Base-by-base conservation (phyloP, 2,888 invertebrate species). In the Pasiphila rectangulata region DNA sequence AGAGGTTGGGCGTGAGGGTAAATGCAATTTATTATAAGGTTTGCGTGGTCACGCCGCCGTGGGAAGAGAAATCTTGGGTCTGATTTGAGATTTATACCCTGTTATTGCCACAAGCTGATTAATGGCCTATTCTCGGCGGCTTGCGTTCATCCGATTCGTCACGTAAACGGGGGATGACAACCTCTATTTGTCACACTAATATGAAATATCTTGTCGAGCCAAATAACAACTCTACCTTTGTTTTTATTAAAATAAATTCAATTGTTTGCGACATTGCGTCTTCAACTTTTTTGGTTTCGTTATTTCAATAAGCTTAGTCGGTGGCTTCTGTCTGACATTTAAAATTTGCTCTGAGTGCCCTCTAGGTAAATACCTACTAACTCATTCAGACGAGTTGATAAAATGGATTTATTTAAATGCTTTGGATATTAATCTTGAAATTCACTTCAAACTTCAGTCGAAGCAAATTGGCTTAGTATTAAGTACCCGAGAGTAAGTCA, bases 11-110 rank as follows among this genome's bases (percentile, higher is more conserved):
- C 50, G 51, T 54, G 56, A 49, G 50, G 57, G 51, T 56, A 57
- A 63, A 65, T 66, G 62, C 64, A 69, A 73, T 74, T 73, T 70
- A 67, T 70, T 62, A 62, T 63, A 62, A 63, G 61, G 64, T 67
- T 63, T 59, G 53, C 46, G 58, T 45, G 58, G 67, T 69, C 64
- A 60, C 59, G 63, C 51, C 59, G 63, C 51, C 51, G 38, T 58
- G 47, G 51, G 53, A 44, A 35, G 56, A 52, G 57, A 59, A 64
- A 67, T 65, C 58, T 61, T 47, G 54, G 59, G 56, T 49, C 35
- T 51, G 54, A 59, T 61, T 57, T 43, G 46, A 54, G 56, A 63
- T 64, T 67, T 64, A 63, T 61, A 61, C 59, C 56, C 46, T 57
- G 60, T 60, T 59, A 56, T 61, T 61, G 59, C 51, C 56, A 46